These are phyloP conservation scores for Myiagra hebetior DNA, from an alignment of 2,113 vertebrate species.

Conservation along the genomic window DNA sequence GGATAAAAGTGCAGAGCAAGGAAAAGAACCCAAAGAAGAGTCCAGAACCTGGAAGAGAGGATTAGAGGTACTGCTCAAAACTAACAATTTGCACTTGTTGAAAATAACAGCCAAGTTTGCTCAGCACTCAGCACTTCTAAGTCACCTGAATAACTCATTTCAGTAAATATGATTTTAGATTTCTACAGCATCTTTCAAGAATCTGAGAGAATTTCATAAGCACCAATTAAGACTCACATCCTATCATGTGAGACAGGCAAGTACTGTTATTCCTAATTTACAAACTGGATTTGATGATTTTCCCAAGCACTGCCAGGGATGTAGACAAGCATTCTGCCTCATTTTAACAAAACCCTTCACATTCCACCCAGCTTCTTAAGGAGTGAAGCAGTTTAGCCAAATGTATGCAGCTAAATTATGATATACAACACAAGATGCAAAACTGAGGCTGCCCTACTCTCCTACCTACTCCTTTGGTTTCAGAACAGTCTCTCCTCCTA, in stretches of 20 bases:
- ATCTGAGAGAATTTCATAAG: neutral
- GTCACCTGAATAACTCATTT: neutral
- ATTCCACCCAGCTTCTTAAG: neutral
- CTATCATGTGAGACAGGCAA: neutral
- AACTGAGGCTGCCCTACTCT: neutral
- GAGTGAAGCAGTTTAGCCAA: neutral
- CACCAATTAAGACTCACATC: neutral
- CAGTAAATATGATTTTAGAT: neutral
- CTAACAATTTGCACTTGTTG: neutral
- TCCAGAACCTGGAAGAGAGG: neutral
- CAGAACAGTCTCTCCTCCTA: neutral
- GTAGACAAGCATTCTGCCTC: neutral
- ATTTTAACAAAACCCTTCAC: neutral
- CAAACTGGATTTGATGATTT: neutral
- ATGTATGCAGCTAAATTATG: neutral
- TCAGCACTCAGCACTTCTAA: neutral
- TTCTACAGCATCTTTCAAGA: slow-evolving; percentile 1
- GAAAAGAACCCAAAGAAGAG: neutral
- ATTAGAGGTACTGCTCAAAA: neutral
- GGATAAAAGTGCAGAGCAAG: neutral
- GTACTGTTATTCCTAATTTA: neutral
- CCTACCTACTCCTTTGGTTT: neutral
- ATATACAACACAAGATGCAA: neutral
- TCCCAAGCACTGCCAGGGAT: neutral
- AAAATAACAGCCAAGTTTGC: neutral